These are phyloP conservation scores for Margaritifera margaritifera DNA, from an alignment of 2,888 invertebrate species.

Conservation along the genomic window DNA sequence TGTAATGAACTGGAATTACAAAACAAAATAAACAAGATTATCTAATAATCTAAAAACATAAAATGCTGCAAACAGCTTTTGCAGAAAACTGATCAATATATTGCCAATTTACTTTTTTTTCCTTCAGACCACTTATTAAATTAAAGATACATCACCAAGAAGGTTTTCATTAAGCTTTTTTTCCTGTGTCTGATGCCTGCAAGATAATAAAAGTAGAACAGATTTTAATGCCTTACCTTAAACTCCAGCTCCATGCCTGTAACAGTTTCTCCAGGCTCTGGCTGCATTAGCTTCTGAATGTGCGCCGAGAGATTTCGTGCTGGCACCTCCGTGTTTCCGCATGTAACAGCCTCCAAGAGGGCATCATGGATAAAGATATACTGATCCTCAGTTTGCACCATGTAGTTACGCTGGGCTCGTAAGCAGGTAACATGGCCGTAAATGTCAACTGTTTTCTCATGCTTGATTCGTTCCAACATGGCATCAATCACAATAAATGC, in stretches of 20 bases:
- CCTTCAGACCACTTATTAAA: too few relatives aligned
- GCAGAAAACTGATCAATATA: too few relatives aligned
- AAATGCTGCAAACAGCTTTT: too few relatives aligned
- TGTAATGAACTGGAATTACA: too few relatives aligned
- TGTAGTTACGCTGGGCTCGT: slow-evolving; percentile 98
- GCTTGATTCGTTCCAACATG: slow-evolving; percentile 96
- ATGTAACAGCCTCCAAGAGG: slow-evolving; percentile 94
- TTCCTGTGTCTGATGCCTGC: too few relatives aligned
- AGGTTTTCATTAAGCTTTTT: too few relatives aligned
- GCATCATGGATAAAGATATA: slow-evolving; percentile 99
- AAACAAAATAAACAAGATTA: too few relatives aligned
- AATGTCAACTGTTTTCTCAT: slow-evolving; percentile 98
- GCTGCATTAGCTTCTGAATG: slow-evolving; percentile 93
- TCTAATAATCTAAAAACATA: too few relatives aligned
- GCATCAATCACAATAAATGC: slow-evolving; percentile 99
- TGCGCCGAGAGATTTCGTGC: slow-evolving; percentile 95
- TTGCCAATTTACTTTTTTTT: too few relatives aligned
- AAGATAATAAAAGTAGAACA: too few relatives aligned
- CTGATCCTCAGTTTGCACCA: slow-evolving; percentile 98
- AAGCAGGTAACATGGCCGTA: slow-evolving; percentile 99
- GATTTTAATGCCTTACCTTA: slow-evolving; percentile 55
- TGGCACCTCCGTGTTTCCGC: slow-evolving; percentile 96
- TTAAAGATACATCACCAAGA: too few relatives aligned
- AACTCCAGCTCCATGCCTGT: slow-evolving; percentile 72
- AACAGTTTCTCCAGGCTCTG: slow-evolving; percentile 73